These are phyloP conservation scores for Phainopepla nitens DNA, from an alignment of 2,113 vertebrate genomes.

Conservation along the genomic window DNA sequence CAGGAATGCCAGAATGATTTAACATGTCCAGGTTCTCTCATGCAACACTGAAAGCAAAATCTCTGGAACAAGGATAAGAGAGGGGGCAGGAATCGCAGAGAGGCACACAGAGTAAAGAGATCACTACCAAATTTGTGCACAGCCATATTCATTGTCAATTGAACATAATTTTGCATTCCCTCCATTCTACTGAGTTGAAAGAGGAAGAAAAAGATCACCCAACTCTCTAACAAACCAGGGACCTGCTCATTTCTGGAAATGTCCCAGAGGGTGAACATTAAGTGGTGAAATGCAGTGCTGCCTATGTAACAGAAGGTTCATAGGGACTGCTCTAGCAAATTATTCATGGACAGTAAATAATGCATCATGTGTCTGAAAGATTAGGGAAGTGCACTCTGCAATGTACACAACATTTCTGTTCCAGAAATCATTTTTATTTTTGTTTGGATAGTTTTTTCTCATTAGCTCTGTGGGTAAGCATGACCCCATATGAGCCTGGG, in stretches of 20 bases:
- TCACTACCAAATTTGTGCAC: neutral
- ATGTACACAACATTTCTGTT: neutral
- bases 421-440: neutral
- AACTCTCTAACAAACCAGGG: neutral
- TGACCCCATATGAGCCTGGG: neutral
- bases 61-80: neutral
- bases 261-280: neutral
- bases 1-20: neutral
- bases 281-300: neutral
- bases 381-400: neutral
- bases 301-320: neutral
- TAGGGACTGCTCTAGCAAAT: slow-evolving; percentile 5
- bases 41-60: neutral
- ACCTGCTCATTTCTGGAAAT: neutral
- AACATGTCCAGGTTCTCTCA: neutral
- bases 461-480: neutral
- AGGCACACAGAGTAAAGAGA: neutral
- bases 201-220: neutral
- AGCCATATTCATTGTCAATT: neutral
- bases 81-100: neutral
- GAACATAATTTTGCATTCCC: neutral
- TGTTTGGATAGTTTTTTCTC: neutral
- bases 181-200: neutral
- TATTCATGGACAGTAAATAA: slow-evolving; percentile 53
- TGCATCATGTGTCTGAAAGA: slow-evolving; percentile 15